Percentiles rank a stretch among this genome's conserved stretches.
phyloP scores from a whole-genome alignment of 2,113 vertebrate genomes.

The Cranoglanis bouderius region DNA sequence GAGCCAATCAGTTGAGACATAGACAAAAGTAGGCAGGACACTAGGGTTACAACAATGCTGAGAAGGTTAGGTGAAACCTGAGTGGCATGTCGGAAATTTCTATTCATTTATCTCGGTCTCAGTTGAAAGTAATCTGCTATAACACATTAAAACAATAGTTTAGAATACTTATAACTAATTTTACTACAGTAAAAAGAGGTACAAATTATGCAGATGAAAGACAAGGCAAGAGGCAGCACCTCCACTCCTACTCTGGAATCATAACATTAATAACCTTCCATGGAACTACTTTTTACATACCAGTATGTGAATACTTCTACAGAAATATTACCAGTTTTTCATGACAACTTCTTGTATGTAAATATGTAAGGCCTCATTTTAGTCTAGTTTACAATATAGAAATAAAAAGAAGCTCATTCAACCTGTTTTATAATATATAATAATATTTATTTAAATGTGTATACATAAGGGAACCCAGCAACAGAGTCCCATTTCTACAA shows the following conservation, averaged over 20 bases:
- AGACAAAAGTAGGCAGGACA: slow-evolving; percentile 7
- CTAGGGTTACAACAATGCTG: background rate
- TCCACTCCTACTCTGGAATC: background rate
- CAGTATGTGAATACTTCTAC: background rate
- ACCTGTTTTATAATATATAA: background rate
- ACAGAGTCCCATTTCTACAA: background rate
- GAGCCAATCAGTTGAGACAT: slow-evolving; percentile 47
- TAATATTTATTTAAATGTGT: background rate
- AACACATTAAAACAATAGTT: no score
- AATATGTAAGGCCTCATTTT: background rate
- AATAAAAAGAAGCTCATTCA: background rate
- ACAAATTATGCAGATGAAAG: background rate
- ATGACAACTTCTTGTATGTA: background rate
- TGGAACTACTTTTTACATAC: background rate
- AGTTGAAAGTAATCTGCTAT: background rate
- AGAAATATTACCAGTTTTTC: background rate
- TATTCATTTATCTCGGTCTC: background rate
- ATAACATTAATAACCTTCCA: background rate
- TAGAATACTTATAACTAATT: background rate
- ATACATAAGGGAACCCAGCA: background rate
- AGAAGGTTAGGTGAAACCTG: slow-evolving; percentile 15
- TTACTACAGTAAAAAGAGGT: background rate
- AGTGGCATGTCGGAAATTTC: background rate
- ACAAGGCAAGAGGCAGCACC: background rate
- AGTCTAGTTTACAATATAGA: background rate